Percentiles rank a stretch among this genome's conserved stretches.
phyloP scores from a whole-genome alignment of 2,797 vertebrate genomes.

The Oceanodroma leucorhoa region DNA sequence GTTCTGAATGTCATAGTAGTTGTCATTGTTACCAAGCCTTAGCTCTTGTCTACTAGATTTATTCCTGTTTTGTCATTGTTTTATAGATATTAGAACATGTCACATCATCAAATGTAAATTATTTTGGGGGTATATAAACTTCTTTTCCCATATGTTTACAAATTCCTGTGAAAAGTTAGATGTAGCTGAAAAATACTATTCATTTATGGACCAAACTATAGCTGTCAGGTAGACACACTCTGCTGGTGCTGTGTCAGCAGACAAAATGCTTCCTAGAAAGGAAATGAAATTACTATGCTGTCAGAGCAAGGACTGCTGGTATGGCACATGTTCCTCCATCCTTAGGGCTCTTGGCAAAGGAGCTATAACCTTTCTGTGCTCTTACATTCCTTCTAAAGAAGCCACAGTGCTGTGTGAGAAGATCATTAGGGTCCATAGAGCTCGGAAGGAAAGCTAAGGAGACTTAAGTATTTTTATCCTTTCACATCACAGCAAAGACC shows the following conservation, averaged over 20 bases:
- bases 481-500: not conserved
- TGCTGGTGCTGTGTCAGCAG: not conserved
- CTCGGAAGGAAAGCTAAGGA: not conserved
- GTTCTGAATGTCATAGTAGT: not conserved
- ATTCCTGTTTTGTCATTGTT: not conserved
- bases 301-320: not conserved
- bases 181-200: not conserved
- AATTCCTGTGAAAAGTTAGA: not conserved
- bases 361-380: not conserved
- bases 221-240: not conserved
- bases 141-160: not conserved
- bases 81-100: not conserved
- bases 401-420: not conserved
- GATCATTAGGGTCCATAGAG: not conserved
- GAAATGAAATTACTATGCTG: not conserved
- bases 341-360: not conserved
- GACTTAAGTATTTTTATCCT: not conserved
- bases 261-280: not conserved
- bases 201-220: not conserved
- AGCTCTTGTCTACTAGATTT: not conserved
- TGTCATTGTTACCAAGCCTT: not conserved
- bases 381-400: not conserved
- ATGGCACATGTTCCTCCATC: not conserved
- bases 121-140: not conserved
- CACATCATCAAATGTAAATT: not conserved